A percentile compares a stretch with the other conserved stretches of the same genome.
Evolutionary conservation across 2,888 invertebrate genomes (phyloP).

Genomic region (Dinocampus coccinellae): DNA sequence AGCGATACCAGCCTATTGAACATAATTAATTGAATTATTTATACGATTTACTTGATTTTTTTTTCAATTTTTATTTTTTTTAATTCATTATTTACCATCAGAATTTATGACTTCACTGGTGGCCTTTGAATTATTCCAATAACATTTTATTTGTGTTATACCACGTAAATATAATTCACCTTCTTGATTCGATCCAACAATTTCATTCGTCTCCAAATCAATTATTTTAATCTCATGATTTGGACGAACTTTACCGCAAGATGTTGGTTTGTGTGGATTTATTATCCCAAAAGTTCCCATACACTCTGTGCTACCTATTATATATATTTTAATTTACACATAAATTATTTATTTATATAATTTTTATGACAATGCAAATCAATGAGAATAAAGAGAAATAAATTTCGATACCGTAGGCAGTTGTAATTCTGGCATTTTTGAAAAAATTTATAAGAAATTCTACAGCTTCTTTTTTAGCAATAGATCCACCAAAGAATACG

Average conservation of each 20-base stretch:
- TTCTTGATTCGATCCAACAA: slow-evolving; percentile 49
- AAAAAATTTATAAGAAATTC: background rate
- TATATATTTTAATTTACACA: background rate
- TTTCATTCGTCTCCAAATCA: slow-evolving; percentile 39
- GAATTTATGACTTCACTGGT: slow-evolving; percentile 42
- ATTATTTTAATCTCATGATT: slow-evolving; percentile 51
- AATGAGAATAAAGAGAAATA: background rate
- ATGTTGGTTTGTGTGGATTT: slow-evolving; percentile 37
- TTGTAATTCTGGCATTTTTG: background rate
- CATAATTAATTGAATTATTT: slow-evolving; percentile 5
- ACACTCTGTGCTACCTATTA: slow-evolving; percentile 55
- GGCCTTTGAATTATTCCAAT: slow-evolving; percentile 41
- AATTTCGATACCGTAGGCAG: slow-evolving; percentile 9
- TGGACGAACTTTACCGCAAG: slow-evolving; percentile 44
- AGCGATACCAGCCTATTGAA: slow-evolving; percentile 59
- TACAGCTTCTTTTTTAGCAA: slow-evolving; percentile 31
- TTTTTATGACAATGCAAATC: too few relatives aligned
- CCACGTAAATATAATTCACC: slow-evolving; percentile 44
- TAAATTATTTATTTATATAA: background rate
- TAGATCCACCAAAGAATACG: slow-evolving; percentile 42
- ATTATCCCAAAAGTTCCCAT: slow-evolving; percentile 22
- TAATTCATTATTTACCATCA: slow-evolving; percentile 33
- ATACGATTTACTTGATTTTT: too few relatives aligned
- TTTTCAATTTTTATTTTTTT: background rate
- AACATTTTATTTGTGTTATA: slow-evolving; percentile 38